Conservation (phyloP, 2,888 invertebrate species). For the Gari tellinella region DNA sequence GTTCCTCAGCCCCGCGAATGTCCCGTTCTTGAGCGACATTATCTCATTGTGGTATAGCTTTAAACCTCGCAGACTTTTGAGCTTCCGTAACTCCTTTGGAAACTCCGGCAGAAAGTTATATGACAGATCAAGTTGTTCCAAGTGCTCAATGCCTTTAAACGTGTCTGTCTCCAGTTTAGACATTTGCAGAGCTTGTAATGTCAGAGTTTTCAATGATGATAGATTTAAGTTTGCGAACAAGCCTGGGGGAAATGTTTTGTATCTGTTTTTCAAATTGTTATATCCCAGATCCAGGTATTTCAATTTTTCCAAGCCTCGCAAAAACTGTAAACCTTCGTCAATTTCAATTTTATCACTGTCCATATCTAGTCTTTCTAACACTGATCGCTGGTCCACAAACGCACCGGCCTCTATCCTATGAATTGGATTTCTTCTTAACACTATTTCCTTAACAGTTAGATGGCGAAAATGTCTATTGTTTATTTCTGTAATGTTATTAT, state of each 20-base stretch:
- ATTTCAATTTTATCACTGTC: conserved; percentile 46
- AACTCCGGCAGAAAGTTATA: conserved; percentile 53
- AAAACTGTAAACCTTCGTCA: conserved; percentile 46
- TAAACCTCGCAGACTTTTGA: conserved; percentile 48
- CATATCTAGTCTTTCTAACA: conserved; percentile 42
- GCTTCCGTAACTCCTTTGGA: conserved; percentile 41
- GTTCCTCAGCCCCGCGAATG: conserved; percentile 48
- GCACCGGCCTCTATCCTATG: conserved; percentile 34
- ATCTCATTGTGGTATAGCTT: conserved; percentile 58
- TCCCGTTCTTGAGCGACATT: conserved; percentile 41
- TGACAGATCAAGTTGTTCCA: conserved; percentile 58
- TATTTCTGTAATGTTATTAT: conserved; percentile 61
- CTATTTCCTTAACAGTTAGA: conserved; percentile 56
- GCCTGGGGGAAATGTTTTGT: conserved; percentile 46
- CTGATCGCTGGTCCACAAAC: conserved; percentile 28
- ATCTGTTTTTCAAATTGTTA: conserved; percentile 43
- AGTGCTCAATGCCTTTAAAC: conserved; percentile 48
- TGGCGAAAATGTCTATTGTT: conserved; percentile 42
- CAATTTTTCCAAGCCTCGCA: conserved; percentile 38
- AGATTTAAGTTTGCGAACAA: conserved; percentile 44
- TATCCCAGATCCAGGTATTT: conserved; percentile 54
- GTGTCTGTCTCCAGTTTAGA: conserved; percentile 47
- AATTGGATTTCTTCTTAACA: conserved; percentile 61
- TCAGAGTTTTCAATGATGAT: conserved; percentile 37
- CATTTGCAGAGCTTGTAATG: conserved; percentile 51